Base-by-base conservation (phyloP, 2,113 vertebrate genomes). In the Marcusenius ussheri region DNA sequence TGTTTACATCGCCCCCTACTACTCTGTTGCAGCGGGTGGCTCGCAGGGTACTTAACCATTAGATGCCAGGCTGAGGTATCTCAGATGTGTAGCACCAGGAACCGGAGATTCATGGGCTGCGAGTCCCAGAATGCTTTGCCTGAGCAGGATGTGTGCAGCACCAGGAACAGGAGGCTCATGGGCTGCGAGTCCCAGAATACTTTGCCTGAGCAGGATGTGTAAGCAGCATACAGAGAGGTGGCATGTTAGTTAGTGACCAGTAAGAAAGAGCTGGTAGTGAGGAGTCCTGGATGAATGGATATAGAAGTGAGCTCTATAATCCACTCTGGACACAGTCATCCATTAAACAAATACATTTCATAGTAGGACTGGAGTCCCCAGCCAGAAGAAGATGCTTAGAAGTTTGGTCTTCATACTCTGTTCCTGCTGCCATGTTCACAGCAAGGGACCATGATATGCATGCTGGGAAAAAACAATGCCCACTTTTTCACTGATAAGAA, bases 1-100 rank as follows among this genome's bases (percentile, higher is more conserved):
- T 56, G 85, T 87, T 87, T 87, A 80, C 24, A 84, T 93, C 92
- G 89, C 83, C 85, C 92, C 90, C 90, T 58, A 13, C 50, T 5
- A 31, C n/a, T 7, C 58, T n/a, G 5, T 47, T 31, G 5, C 62
- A 3, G 13, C 15, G 5, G 58, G 88, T 6, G 13, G 11, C 42
- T 88, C 21, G 11, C n/a, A 45, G 42, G 35, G 2, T 42, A 47
- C 27, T 42, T 47, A 70, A 31, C 58, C 56, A 53, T 88, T 88
- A 88, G 24, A 70, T 49, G 45, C 58, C 80, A 46, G 80, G 39
- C 39, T 47, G 15, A 24, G 39, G 19, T 84, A 46, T 24, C 80
- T 42, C 42, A n/a, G 45, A 19, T 47, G 80, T 83, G 80, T 8
- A 21, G 39, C 17, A 45, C 19, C 39, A 83, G 80, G 42, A 83